A percentile compares a stretch with the other conserved stretches of the same genome.
These are phyloP conservation scores for Trachelipus rathkii DNA, from an alignment of 1,140 invertebrate genomes.

Conservation along the genomic window DNA sequence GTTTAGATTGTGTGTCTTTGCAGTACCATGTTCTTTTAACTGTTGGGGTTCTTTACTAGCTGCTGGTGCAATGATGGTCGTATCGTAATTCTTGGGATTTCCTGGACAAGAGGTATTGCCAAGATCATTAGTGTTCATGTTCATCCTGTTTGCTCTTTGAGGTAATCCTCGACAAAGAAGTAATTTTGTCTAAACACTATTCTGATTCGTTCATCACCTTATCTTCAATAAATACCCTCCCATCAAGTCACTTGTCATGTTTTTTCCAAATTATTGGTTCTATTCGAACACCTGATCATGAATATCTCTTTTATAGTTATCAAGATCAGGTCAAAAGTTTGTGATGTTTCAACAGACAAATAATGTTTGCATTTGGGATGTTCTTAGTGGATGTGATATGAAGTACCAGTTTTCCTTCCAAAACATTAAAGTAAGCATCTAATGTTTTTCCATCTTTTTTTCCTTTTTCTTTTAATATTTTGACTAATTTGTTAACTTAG, in stretches of 20 bases:
- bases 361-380: constrained; percentile 95
- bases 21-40: too few species aligned
- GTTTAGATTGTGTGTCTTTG: constrained; percentile 75
- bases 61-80: constrained; percentile 99
- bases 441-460: too few species aligned
- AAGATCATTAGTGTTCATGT: constrained; percentile 96
- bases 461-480: too few species aligned
- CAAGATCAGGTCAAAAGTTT: constrained; percentile 80
- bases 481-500: too few species aligned
- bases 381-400: constrained; percentile 83
- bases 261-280: too few species aligned
- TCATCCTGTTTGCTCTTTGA: constrained; percentile 95
- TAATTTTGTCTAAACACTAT: constrained; percentile 14
- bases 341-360: constrained; percentile 94
- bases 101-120: constrained; percentile 88
- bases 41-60: too few species aligned
- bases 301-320: constrained; percentile 70
- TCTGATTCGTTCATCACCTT: too few species aligned
- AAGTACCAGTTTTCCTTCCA: constrained; percentile 91
- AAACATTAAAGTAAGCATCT: constrained; percentile 75
- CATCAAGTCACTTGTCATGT: too few species aligned
- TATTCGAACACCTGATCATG: too few species aligned
- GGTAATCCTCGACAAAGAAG: too few species aligned
- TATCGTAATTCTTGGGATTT: constrained; percentile 98
- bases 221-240: too few species aligned